Percentiles rank a stretch among this genome's conserved stretches.
These are phyloP conservation scores for Zygaena filipendulae DNA, from an alignment of 2,888 invertebrate species.

Conservation along the genomic window DNA sequence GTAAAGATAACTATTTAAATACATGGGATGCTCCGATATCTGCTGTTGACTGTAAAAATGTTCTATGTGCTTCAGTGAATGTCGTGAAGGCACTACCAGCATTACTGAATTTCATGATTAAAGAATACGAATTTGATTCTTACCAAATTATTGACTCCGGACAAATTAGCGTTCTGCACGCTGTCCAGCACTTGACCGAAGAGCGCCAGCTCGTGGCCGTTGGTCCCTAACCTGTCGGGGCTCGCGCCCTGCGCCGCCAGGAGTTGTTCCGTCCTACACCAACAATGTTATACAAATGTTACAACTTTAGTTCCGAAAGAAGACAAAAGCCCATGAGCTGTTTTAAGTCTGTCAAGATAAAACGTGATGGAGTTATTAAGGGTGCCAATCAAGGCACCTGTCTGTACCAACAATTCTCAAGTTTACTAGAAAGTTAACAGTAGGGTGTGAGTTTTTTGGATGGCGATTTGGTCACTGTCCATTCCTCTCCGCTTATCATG, in stretches of 20 bases:
- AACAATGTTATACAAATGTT: too few species aligned
- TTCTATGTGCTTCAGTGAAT: too few species aligned
- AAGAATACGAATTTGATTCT: slow-evolving; percentile 20
- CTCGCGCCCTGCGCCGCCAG: slow-evolving; percentile 56
- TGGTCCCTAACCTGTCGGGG: slow-evolving; percentile 70
- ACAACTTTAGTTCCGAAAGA: slow-evolving; percentile 10
- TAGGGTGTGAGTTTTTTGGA: too few species aligned
- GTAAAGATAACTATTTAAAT: too few species aligned
- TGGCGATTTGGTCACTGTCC: too few species aligned
- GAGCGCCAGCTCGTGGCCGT: slow-evolving; percentile 76
- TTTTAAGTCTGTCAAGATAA: not conserved
- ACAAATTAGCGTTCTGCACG: slow-evolving; percentile 71
- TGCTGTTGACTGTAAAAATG: too few species aligned
- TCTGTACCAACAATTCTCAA: too few species aligned
- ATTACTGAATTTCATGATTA: too few species aligned
- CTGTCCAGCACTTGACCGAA: slow-evolving; percentile 83
- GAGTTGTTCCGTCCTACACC: slow-evolving; percentile 60
- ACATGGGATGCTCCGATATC: too few species aligned
- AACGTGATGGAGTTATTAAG: not conserved
- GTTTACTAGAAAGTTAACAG: too few species aligned
- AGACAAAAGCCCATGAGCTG: not conserved
- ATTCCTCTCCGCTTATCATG: too few species aligned
- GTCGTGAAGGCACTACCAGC: too few species aligned
- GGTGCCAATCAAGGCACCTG: not conserved
- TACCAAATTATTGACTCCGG: slow-evolving; percentile 59